Evolutionary conservation across 2,797 vertebrate genomes (phyloP).

Genomic region (Anomalospiza imberbis): DNA sequence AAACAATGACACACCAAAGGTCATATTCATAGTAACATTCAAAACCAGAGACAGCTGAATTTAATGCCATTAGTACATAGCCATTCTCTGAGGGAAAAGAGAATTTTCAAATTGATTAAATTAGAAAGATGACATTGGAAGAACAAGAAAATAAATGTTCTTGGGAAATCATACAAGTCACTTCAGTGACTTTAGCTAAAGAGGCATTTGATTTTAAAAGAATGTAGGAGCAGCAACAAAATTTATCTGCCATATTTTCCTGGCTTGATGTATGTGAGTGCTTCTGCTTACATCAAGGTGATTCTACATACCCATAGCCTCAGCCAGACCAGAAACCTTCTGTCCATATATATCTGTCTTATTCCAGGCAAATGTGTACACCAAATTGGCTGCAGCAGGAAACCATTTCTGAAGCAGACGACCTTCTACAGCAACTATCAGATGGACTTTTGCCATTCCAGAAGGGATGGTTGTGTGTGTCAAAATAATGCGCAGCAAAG

Average conservation of each 20-base stretch:
- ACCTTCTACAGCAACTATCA: constrained; percentile 88
- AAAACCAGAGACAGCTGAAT: constrained; percentile 57
- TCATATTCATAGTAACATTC: constrained; percentile 67
- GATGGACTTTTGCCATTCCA: constrained; percentile 91
- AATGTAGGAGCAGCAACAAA: background rate
- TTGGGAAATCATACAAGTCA: constrained; percentile 26
- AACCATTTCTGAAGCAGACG: constrained; percentile 93
- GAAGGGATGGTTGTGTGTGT: constrained; percentile 82
- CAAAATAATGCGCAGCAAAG: constrained; percentile 87
- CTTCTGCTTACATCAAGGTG: constrained; percentile 21
- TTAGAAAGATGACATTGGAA: constrained; percentile 47
- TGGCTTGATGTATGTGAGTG: background rate
- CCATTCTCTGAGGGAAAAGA: constrained; percentile 30
- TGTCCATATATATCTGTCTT: constrained; percentile 97
- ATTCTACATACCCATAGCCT: constrained; percentile 85
- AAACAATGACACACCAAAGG: constrained; percentile 68
- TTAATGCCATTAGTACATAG: constrained; percentile 24
- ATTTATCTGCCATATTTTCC: background rate
- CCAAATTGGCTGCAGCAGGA: constrained; percentile 87
- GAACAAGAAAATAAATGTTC: constrained; percentile 44
- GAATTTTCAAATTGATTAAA: constrained; percentile 53
- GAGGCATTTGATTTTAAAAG: constrained; percentile 32
- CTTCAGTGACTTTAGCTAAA: constrained; percentile 10
- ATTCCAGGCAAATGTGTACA: constrained; percentile 93
- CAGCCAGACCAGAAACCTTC: constrained; percentile 90